A percentile compares a stretch with the other conserved stretches of the same genome.
phyloP scores from a whole-genome alignment of 2,888 invertebrate genomes.

The Siphonodentalium dalli region DNA sequence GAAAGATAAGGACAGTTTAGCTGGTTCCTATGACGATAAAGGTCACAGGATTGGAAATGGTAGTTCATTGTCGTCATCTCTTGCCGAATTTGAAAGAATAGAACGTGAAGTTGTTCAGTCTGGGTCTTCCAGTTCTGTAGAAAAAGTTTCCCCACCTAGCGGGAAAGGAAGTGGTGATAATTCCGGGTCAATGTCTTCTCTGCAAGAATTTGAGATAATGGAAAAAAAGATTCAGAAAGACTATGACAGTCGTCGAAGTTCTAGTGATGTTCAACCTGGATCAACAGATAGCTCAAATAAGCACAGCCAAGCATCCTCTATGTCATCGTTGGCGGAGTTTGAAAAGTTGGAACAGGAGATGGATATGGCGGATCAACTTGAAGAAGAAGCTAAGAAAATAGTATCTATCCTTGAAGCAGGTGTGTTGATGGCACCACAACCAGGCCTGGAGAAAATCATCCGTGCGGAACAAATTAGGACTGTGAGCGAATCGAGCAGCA shows the following conservation, averaged over 20 bases:
- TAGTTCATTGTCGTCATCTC: conserved; percentile 82
- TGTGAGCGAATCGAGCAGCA: conserved; percentile 24
- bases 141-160: conserved; percentile 45
- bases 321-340: conserved; percentile 60
- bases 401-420: conserved; percentile 61
- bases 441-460: background rate
- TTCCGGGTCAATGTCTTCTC: conserved; percentile 69
- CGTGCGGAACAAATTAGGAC: conserved; percentile 23
- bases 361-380: conserved; percentile 55
- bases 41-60: conserved; percentile 85
- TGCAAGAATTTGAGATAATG: conserved; percentile 91
- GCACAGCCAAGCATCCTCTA: conserved; percentile 56
- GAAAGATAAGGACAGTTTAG: conserved; percentile 70
- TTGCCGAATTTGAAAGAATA: conserved; percentile 92
- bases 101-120: conserved; percentile 76
- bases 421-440: conserved; percentile 40
- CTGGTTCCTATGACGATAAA: conserved; percentile 59
- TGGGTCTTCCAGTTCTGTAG: conserved; percentile 75
- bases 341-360: conserved; percentile 59
- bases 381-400: conserved; percentile 63
- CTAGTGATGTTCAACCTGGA: no score
- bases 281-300: conserved; percentile 46
- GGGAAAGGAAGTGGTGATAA: conserved; percentile 50
- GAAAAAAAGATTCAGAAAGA: conserved; percentile 74
- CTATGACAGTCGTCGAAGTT: conserved; percentile 41